Percentiles rank a stretch among this genome's conserved stretches.
Evolutionary conservation across 30 jellyfish, hydroid and myxozoan genomes (phyloP).

Genomic region (Turritopsis dohrnii): DNA sequence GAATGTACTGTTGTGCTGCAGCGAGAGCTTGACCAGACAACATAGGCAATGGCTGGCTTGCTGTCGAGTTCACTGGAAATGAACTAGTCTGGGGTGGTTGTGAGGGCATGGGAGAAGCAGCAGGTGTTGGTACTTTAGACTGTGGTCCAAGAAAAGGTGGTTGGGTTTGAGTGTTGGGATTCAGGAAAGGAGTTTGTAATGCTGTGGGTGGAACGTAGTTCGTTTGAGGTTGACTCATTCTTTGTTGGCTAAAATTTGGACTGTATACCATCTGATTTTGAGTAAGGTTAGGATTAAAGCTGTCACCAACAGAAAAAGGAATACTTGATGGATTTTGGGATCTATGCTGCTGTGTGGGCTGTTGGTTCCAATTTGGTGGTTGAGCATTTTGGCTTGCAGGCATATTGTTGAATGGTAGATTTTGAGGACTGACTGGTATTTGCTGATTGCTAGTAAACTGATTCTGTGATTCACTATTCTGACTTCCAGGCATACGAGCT

Average conservation of each 20-base stretch:
- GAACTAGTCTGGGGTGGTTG: not conserved
- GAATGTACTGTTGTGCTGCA: constrained; percentile 68
- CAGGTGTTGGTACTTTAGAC: no score
- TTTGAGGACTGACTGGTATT: not conserved
- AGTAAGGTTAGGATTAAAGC: not conserved
- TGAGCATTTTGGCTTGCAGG: not conserved
- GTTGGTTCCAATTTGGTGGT: not conserved
- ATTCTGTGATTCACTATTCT: not conserved
- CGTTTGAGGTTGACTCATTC: not conserved
- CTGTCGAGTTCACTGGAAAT: not conserved
- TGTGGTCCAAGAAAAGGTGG: not conserved
- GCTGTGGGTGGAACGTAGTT: not conserved
- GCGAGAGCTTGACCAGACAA: constrained; percentile 50
- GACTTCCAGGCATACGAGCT: no score
- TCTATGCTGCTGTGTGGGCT: not conserved
- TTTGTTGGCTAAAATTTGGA: not conserved
- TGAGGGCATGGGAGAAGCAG: not conserved
- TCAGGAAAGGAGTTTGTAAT: not conserved
- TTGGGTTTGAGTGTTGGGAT: not conserved
- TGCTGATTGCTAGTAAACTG: no score
- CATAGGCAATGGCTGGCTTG: constrained; percentile 25
- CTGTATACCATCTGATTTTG: not conserved
- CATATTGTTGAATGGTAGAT: not conserved
- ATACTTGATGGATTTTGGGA: not conserved
- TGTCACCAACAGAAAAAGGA: not conserved